phyloP scores from a whole-genome alignment of 1,140 invertebrate species.

The Portunus trituberculatus region DNA sequence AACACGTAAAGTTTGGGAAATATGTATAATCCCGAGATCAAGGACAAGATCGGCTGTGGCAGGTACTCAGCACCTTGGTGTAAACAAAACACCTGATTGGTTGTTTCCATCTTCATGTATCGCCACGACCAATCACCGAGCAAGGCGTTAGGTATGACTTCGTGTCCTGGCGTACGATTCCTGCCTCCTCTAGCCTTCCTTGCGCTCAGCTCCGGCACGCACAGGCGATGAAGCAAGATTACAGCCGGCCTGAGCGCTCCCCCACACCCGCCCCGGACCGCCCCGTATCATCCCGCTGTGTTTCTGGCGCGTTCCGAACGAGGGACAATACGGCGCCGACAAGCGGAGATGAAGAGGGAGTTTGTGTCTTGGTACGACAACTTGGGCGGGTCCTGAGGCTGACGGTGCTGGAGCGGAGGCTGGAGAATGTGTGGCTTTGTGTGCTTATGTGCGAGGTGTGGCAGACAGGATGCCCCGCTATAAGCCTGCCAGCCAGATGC shows the following conservation, averaged over 20 bases:
- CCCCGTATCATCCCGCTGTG: not conserved
- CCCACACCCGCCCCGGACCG: not conserved
- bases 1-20: not conserved
- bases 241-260: not conserved
- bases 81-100: not conserved
- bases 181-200: not conserved
- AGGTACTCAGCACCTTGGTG: not conserved
- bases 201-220: not conserved
- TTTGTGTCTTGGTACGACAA: constrained; percentile 2
- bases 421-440: not conserved
- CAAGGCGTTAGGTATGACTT: not conserved
- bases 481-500: not conserved
- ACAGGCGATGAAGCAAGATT: constrained; percentile 21
- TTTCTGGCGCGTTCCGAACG: not conserved
- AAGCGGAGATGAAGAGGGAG: not conserved
- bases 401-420: not conserved
- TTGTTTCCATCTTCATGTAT: not conserved
- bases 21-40: not conserved
- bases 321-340: constrained; percentile 15
- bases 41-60: not conserved
- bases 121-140: not conserved
- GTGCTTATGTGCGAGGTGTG: not conserved
- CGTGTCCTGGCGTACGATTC: constrained; percentile 8
- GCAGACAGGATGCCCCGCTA: not conserved
- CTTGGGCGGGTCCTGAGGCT: not conserved